Conservation (phyloP, 2,113 vertebrate species). For the Burhinus oedicnemus region DNA sequence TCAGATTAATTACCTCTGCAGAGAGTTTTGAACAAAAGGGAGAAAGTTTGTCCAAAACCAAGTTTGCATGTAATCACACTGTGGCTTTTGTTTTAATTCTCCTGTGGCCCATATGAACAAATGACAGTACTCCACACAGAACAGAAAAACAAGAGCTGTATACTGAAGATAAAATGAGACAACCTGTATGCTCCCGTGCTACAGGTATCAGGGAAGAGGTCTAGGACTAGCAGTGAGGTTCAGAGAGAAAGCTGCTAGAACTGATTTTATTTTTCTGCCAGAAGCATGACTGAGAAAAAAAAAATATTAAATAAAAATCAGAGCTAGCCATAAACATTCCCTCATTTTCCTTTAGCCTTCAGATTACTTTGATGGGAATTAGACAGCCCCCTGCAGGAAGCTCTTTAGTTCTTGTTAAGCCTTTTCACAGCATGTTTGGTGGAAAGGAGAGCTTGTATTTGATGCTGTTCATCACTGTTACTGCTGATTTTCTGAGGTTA, state of each 20-base stretch:
- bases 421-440: conserved; percentile 62
- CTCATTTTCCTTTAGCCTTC: conserved; percentile 54
- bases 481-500: conserved; percentile 66
- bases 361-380: conserved; percentile 75
- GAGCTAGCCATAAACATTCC: conserved; percentile 52
- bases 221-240: neutral
- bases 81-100: neutral
- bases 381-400: conserved; percentile 76
- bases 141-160: neutral
- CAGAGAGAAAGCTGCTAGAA: conserved; percentile 32
- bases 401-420: conserved; percentile 69
- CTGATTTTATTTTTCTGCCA: conserved; percentile 32
- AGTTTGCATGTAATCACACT: neutral
- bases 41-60: neutral
- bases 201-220: neutral
- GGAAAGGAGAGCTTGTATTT: conserved; percentile 63
- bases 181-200: neutral
- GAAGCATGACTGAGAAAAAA: neutral
- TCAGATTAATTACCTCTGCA: conserved; percentile 11
- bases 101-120: neutral
- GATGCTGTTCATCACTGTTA: conserved; percentile 64
- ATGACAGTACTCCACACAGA: neutral
- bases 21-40: conserved; percentile 14
- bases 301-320: neutral
- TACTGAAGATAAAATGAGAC: neutral